Conservation (phyloP, 2,797 vertebrate genomes). For the Eulemur mongoz region DNA sequence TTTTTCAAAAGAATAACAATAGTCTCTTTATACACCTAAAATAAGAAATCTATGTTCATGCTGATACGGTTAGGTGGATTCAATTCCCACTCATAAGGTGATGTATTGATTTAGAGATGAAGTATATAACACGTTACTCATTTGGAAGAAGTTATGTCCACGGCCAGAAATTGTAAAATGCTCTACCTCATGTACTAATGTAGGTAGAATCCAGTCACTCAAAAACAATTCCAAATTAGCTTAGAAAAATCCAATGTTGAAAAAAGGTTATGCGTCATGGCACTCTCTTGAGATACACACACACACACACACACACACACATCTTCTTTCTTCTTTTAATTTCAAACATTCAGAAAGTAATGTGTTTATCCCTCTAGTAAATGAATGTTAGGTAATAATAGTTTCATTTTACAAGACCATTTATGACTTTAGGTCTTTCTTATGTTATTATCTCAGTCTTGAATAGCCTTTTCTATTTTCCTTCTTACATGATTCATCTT, state of each 20-base stretch:
- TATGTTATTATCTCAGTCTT: not conserved
- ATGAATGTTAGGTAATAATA: not conserved
- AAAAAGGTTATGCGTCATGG: not conserved
- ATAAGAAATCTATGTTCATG: slow-evolving; percentile 43
- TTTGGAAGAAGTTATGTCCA: slow-evolving; percentile 38
- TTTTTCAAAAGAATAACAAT: slow-evolving; percentile 65
- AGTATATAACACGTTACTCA: slow-evolving; percentile 37
- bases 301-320: no score
- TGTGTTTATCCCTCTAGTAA: not conserved
- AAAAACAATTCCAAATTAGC: slow-evolving; percentile 51
- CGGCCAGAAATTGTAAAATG: slow-evolving; percentile 15
- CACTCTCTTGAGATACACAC: not conserved
- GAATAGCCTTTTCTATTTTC: not conserved
- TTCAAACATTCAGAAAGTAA: not conserved
- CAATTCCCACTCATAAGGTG: slow-evolving; percentile 48
- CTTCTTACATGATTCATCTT: not conserved
- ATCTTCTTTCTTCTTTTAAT: not conserved
- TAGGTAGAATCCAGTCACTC: not conserved
- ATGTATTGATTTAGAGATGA: slow-evolving; percentile 65
- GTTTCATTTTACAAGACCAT: not conserved
- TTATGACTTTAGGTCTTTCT: not conserved
- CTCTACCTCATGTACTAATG: not conserved
- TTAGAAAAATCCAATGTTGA: not conserved
- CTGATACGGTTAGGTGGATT: slow-evolving; percentile 42
- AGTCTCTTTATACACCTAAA: slow-evolving; percentile 51